Percentiles rank a stretch among this genome's conserved stretches.
These are phyloP conservation scores for Tupaia tana DNA, from an alignment of 2,113 vertebrate genomes.

Conservation along the genomic window DNA sequence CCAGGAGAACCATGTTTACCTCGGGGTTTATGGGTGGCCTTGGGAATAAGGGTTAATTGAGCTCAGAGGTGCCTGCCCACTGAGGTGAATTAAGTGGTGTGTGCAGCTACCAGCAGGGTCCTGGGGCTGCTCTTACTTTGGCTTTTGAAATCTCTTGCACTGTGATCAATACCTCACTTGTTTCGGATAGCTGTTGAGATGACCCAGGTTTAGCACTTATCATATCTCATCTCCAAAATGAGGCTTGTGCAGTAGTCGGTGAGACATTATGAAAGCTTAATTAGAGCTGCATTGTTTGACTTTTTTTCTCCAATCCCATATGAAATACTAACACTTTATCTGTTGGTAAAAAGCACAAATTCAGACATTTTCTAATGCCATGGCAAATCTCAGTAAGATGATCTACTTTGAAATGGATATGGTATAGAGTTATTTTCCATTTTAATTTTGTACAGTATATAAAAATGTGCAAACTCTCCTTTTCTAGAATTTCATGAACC, in stretches of 20 bases:
- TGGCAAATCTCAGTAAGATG: neutral
- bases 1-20: constrained; percentile 82
- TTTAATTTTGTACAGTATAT: neutral
- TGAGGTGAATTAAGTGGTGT: constrained; percentile 87
- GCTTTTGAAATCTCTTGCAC: constrained; percentile 83
- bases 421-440: constrained; percentile 63
- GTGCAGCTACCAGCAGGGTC: constrained; percentile 82
- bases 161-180: constrained; percentile 85
- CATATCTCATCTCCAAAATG: constrained; percentile 77
- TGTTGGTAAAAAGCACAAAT: constrained; percentile 38
- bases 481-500: constrained; percentile 51
- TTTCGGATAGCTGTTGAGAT: constrained; percentile 77
- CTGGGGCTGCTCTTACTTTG: constrained; percentile 83
- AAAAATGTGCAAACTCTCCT: constrained; percentile 7
- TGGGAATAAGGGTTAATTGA: constrained; percentile 88
- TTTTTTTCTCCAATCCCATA: neutral
- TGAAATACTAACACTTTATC: neutral
- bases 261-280: constrained; percentile 71
- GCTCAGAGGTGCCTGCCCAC: constrained; percentile 86
- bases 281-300: neutral
- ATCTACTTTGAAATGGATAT: neutral
- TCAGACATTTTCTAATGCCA: constrained; percentile 8
- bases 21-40: constrained; percentile 87
- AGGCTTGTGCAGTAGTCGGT: constrained; percentile 69
- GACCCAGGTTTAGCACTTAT: constrained; percentile 79